Conservation (phyloP, 2,113 vertebrate species). For the Eretmochelys imbricata region DNA sequence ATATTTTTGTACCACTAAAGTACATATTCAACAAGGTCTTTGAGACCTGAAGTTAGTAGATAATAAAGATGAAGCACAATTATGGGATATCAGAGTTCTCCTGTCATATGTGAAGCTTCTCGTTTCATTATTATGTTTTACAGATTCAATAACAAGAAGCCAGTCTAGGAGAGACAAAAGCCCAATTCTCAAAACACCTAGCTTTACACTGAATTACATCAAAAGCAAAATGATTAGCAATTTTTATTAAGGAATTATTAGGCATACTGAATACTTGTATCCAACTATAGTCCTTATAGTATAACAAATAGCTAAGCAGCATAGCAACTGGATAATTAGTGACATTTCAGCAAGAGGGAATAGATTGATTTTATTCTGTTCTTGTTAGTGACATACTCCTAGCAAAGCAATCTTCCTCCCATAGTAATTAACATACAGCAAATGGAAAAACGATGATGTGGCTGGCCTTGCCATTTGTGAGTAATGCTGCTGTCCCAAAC, state of each 20-base stretch:
- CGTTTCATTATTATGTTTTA: fast-evolving
- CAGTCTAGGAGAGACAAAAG: not conserved
- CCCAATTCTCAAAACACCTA: not conserved
- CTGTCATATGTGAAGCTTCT: fast-evolving
- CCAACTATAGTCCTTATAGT: not conserved
- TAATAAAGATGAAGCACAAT: not conserved
- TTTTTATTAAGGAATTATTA: not conserved
- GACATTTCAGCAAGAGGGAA: not conserved
- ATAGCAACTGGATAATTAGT: not conserved
- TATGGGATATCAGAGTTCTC: not conserved
- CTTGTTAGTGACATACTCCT: not conserved
- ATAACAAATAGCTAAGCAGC: not conserved
- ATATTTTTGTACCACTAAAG: not conserved
- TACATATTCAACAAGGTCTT: fast-evolving
- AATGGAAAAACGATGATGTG: not conserved
- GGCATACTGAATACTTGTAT: not conserved
- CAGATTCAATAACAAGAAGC: not conserved
- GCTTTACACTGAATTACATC: not conserved
- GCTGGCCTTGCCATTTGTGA: not conserved
- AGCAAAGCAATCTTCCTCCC: fast-evolving
- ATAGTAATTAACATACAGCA: not conserved
- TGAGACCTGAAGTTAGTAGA: not conserved
- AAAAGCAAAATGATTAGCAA: not conserved
- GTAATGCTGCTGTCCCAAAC: not conserved
- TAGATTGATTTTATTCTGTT: not conserved